Evolutionary conservation across 1,140 invertebrate species (phyloP).

Genomic region (Tetragnatha versicolor): DNA sequence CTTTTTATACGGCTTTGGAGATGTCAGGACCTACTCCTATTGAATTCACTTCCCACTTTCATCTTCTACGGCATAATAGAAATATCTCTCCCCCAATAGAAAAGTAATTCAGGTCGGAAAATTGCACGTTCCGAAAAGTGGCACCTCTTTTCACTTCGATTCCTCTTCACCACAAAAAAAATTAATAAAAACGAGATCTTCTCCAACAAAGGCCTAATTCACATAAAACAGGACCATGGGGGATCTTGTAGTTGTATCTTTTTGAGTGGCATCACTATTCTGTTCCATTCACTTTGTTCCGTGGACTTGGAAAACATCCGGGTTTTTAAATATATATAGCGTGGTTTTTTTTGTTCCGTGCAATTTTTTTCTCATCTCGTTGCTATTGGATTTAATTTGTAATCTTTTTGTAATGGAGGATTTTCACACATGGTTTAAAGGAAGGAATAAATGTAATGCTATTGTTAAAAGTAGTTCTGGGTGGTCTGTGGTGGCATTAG

Average conservation of each 20-base stretch:
- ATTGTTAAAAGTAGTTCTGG: too few relatives aligned
- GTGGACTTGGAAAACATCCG: slow-evolving; percentile 20
- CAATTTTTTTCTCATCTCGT: not conserved
- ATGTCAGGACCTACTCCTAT: too few relatives aligned
- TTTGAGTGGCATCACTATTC: slow-evolving; percentile 4
- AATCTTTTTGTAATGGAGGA: too few relatives aligned
- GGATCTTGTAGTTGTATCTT: not conserved
- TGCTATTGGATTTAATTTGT: not conserved
- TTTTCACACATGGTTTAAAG: too few relatives aligned
- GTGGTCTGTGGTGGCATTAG: too few relatives aligned
- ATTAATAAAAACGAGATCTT: not conserved
- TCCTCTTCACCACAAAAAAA: not conserved
- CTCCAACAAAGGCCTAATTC: slow-evolving; percentile 28
- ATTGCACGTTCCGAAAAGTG: slow-evolving; percentile 30
- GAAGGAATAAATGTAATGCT: too few relatives aligned
- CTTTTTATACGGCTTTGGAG: too few relatives aligned
- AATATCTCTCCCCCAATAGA: not conserved
- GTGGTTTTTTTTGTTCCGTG: not conserved
- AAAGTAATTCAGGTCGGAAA: slow-evolving; percentile 28
- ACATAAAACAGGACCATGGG: slow-evolving; percentile 5
- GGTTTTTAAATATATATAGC: not conserved
- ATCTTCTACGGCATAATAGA: not conserved
- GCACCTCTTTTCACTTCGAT: not conserved
- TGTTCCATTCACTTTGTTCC: not conserved
- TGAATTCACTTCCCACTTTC: not conserved